phyloP scores from a whole-genome alignment of 1,140 invertebrate genomes.

The Conus betulinus region DNA sequence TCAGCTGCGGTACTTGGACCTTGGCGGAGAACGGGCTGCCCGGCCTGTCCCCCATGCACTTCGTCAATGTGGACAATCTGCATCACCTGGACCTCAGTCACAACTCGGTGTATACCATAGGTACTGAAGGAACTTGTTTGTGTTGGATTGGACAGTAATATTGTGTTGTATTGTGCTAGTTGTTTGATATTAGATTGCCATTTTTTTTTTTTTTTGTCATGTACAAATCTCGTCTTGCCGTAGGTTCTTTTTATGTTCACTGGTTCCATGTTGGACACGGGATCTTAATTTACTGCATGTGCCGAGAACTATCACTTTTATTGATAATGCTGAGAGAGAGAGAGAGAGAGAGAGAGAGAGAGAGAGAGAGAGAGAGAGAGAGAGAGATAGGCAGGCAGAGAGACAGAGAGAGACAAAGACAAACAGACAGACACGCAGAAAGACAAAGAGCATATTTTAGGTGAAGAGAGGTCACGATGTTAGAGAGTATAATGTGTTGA shows the following conservation, averaged over 20 bases:
- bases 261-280: too few relatives aligned
- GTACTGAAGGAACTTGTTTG: too few relatives aligned
- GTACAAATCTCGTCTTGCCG: too few relatives aligned
- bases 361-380: too few relatives aligned
- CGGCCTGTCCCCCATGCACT: constrained; percentile 8
- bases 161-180: too few relatives aligned
- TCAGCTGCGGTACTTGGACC: constrained; percentile 11
- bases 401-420: not conserved
- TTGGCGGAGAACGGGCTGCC: constrained; percentile 40
- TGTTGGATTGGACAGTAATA: too few relatives aligned
- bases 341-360: not conserved
- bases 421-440: not conserved
- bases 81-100: constrained; percentile 34
- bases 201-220: too few relatives aligned
- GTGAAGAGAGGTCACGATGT: not conserved
- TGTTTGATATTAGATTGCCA: too few relatives aligned
- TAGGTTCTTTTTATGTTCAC: too few relatives aligned
- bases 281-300: too few relatives aligned
- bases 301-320: too few relatives aligned
- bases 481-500: not conserved
- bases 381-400: not conserved
- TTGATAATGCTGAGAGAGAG: too few relatives aligned
- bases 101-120: constrained; percentile 30
- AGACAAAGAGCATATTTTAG: not conserved
- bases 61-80: constrained; percentile 15